These are phyloP conservation scores for Danionella cerebrum DNA, from an alignment of 2,113 vertebrate genomes.

Conservation along the genomic window DNA sequence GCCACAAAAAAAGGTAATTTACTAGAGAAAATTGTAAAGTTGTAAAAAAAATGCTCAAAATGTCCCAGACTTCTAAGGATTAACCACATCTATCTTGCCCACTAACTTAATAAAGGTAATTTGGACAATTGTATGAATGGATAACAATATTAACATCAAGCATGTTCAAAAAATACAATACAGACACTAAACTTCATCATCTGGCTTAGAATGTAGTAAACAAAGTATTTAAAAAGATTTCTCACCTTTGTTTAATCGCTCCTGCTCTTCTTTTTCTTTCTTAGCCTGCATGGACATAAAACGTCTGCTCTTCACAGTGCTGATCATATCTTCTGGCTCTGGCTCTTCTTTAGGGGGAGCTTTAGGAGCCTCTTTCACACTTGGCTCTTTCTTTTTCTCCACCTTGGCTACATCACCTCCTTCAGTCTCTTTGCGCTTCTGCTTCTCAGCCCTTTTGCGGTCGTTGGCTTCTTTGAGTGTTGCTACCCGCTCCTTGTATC, in stretches of 20 bases:
- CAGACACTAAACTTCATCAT: no score
- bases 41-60: no score
- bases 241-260: slow-evolving; percentile 84
- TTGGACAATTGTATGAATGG: no score
- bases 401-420: slow-evolving; percentile 42
- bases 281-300: slow-evolving; percentile 88
- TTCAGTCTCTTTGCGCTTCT: slow-evolving; percentile 72
- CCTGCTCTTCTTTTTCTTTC: slow-evolving; percentile 86
- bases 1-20: no score
- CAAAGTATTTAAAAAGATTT: not conserved
- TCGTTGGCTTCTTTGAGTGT: slow-evolving; percentile 89
- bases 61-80: no score
- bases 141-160: no score
- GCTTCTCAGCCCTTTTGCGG: slow-evolving; percentile 84
- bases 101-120: no score
- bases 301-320: slow-evolving; percentile 86
- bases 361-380: slow-evolving; percentile 32
- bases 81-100: no score
- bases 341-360: slow-evolving; percentile 47
- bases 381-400: slow-evolving; percentile 55
- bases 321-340: slow-evolving; percentile 83
- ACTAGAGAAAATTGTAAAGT: no score
- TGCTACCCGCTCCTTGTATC: slow-evolving; percentile 92
- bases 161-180: no score
- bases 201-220: no score